Percentiles rank a stretch among this genome's conserved stretches.
These are phyloP conservation scores for Holacanthus passer DNA, from an alignment of 2,113 vertebrate species.

Conservation along the genomic window DNA sequence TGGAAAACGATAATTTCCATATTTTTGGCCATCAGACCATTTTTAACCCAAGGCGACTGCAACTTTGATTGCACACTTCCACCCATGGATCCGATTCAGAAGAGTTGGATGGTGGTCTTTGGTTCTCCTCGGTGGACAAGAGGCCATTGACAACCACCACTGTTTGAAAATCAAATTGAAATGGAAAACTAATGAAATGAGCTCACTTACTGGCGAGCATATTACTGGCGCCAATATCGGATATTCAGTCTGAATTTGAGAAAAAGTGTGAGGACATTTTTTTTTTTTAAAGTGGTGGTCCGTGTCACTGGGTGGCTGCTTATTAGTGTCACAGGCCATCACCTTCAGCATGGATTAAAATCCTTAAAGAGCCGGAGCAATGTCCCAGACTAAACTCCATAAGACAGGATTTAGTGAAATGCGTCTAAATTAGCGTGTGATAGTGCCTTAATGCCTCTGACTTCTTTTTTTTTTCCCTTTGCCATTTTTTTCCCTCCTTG, in stretches of 20 bases:
- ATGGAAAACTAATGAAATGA: constrained; percentile 42
- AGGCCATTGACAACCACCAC: not conserved
- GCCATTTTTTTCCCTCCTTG: constrained; percentile 23
- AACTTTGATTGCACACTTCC: constrained; percentile 38
- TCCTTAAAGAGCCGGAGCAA: constrained; percentile 67
- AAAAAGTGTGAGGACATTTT: constrained; percentile 9
- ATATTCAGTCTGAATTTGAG: constrained; percentile 19
- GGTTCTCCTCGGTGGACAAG: not conserved
- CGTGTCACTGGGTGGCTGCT: constrained; percentile 70
- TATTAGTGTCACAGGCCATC: constrained; percentile 79
- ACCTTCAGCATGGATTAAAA: constrained; percentile 75
- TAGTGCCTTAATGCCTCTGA: constrained; percentile 71
- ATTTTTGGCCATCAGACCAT: constrained; percentile 32
- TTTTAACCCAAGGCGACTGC: constrained; percentile 20
- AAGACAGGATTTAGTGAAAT: constrained; percentile 73
- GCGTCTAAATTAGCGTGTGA: constrained; percentile 79
- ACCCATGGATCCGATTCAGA: constrained; percentile 26
- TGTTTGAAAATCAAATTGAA: constrained; percentile 32
- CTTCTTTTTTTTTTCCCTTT: constrained; percentile 24
- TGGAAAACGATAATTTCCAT: constrained; percentile 41
- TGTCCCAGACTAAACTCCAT: constrained; percentile 62
- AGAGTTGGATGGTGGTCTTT: constrained; percentile 15
- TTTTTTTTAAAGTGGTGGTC: constrained; percentile 41
- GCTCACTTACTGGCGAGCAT: constrained; percentile 32
- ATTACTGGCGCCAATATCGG: not conserved